Evolutionary conservation across 2,797 vertebrate genomes (phyloP).

Genomic region (Xenops minutus): DNA sequence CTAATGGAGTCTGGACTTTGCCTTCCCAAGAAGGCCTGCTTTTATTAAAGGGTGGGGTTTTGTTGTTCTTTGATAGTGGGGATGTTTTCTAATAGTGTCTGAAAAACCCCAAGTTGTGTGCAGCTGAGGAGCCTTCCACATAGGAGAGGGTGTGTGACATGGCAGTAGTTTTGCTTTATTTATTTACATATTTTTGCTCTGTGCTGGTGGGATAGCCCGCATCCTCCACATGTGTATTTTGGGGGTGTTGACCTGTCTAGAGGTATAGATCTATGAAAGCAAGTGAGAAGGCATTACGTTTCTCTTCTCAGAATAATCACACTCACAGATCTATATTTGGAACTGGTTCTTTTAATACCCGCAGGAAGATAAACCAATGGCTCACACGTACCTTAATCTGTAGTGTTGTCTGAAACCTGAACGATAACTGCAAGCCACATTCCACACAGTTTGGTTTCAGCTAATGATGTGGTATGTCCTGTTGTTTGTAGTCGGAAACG

Average conservation of each 20-base stretch:
- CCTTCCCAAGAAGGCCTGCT: background rate
- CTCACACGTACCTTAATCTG: constrained; percentile 14
- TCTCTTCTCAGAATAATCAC: constrained; percentile 40
- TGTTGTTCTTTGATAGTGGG: constrained; percentile 30
- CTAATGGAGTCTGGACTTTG: constrained; percentile 11
- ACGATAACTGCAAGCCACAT: constrained; percentile 1
- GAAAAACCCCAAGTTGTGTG: background rate
- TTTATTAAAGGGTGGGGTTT: constrained; percentile 15
- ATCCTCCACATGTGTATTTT: constrained; percentile 12
- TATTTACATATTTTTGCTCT: constrained; percentile 49
- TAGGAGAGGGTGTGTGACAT: background rate
- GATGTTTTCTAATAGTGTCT: background rate
- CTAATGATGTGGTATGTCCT: constrained; percentile 12
- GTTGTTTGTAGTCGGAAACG: background rate
- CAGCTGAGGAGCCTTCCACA: rapidly evolving
- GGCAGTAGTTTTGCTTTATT: background rate
- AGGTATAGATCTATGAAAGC: constrained; percentile 27
- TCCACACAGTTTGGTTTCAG: background rate
- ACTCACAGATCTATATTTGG: constrained; percentile 33
- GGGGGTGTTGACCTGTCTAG: constrained; percentile 33
- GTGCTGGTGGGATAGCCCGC: background rate
- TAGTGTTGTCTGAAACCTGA: background rate
- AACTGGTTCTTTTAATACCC: constrained; percentile 25
- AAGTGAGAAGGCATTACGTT: constrained; percentile 43
- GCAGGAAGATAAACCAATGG: constrained; percentile 29